Evolutionary conservation across 2,888 invertebrate species (phyloP).

Genomic region (Pocota personata): DNA sequence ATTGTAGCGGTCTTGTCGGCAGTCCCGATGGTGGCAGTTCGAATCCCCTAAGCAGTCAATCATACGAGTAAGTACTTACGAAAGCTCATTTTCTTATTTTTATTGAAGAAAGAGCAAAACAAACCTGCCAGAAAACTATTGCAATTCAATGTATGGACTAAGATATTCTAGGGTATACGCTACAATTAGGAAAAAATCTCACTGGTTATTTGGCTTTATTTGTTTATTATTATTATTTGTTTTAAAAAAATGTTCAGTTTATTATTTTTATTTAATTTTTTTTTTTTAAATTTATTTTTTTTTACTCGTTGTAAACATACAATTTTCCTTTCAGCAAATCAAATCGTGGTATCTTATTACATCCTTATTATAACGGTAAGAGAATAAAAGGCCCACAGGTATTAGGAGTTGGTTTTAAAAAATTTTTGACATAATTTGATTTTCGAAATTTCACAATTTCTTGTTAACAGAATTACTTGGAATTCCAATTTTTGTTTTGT

Average conservation of each 20-base stretch:
- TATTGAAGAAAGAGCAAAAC: background rate
- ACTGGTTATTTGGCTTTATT: background rate
- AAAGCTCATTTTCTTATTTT: background rate
- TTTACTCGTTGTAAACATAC: constrained; percentile 60
- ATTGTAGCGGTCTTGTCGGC: constrained; percentile 74
- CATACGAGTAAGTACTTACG: constrained; percentile 80
- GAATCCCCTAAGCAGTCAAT: constrained; percentile 63
- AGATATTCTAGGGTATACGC: background rate
- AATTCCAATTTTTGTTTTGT: background rate
- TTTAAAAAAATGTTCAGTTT: background rate
- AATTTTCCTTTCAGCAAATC: constrained; percentile 81
- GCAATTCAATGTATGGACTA: background rate
- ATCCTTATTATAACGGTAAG: constrained; percentile 86
- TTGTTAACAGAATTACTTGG: constrained; percentile 27
- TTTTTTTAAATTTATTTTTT: constrained; percentile 32
- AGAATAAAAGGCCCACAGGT: constrained; percentile 75
- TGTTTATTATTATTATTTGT: background rate
- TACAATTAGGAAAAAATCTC: background rate
- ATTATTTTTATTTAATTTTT: constrained; percentile 12
- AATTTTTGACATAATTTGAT: constrained; percentile 18
- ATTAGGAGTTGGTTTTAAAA: constrained; percentile 60
- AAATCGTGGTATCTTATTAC: constrained; percentile 84
- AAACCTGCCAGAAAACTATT: background rate
- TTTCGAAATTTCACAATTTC: constrained; percentile 29
- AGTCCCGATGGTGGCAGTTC: constrained; percentile 73